Conservation (phyloP, 2,797 vertebrate species). For the Hydrolagus colliei region DNA sequence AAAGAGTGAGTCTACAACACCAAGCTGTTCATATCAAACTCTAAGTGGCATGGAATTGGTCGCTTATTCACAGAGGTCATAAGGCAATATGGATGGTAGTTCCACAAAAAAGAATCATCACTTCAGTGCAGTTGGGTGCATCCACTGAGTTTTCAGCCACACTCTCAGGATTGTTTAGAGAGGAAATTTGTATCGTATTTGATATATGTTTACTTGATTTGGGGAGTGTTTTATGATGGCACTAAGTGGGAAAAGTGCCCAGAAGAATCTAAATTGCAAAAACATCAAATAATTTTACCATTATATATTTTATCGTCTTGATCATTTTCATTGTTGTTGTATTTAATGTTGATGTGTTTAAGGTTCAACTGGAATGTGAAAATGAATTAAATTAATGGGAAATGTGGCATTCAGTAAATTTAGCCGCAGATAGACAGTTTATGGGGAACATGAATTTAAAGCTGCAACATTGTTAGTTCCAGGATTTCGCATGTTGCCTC, state of each 20-base stretch:
- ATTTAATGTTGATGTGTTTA: background rate
- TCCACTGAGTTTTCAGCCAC: background rate
- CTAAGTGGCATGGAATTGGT: background rate
- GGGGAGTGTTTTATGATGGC: background rate
- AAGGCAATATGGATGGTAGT: too few species aligned
- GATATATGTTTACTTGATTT: background rate
- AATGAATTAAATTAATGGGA: background rate
- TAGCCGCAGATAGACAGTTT: background rate
- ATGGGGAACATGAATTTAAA: background rate
- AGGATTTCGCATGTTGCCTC: constrained; percentile 38
- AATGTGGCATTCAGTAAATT: background rate
- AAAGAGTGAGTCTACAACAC: background rate
- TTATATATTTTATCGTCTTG: background rate
- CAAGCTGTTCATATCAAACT: background rate
- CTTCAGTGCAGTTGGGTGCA: too few species aligned
- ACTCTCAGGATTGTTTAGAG: background rate
- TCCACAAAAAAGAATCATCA: background rate
- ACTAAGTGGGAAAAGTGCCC: background rate
- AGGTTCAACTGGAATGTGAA: background rate
- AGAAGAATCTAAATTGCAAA: background rate
- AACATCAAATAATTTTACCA: background rate
- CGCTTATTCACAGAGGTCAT: too few species aligned
- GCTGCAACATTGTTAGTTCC: constrained; percentile 23
- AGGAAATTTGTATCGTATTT: background rate
- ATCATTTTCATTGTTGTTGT: background rate